Evolutionary conservation across 2,113 vertebrate genomes (phyloP), one percentile per base, ranked within the genome.

Genomic region (Antechinus flavipes): DNA sequence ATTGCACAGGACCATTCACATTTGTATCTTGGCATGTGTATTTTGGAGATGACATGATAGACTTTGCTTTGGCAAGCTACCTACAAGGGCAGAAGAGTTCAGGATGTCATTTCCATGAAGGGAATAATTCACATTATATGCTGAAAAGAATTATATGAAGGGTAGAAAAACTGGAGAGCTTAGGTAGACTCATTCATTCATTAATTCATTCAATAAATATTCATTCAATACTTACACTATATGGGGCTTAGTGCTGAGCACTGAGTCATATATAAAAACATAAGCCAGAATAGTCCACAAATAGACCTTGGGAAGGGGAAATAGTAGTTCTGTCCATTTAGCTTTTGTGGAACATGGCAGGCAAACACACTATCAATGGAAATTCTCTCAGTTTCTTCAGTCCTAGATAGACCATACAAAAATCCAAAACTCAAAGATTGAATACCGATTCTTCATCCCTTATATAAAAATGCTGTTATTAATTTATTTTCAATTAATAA

Each of bases 1-100:
- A 96, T 92, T 94, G 94, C 91, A 96, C 95, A 76, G 94, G 98
- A 97, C 98, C 97, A 98, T 98, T 96, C 97, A 92, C 97, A 96
- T 98, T 98, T 97, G 97, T 96, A 97, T 93, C 97, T 97, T 98
- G 97, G 98, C 97, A 97, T 50, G 97, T 96, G 94, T 93, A 96
- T 97, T 90, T 90, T 90, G 90, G 24, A 27, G 94, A 94, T 96
- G 97, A 98, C 97, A 96, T 97, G 97, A 98, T 61, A 97, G 97
- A 95, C 93, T 91, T 95, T 96, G 95, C 97, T 97, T 98, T 98
- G 98, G 97, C 94, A 95, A 97, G 95, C 94, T 97, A 98, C 98
- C 97, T 93, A 97, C 95, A 84, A 84, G 68, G n/a, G 68, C 68
- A 84, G 68, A 84, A 84, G 42, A 97, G 96, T 96, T 97, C 90